These are phyloP conservation scores for Hedya salicella DNA, from an alignment of 2,888 invertebrate genomes.

Conservation along the genomic window DNA sequence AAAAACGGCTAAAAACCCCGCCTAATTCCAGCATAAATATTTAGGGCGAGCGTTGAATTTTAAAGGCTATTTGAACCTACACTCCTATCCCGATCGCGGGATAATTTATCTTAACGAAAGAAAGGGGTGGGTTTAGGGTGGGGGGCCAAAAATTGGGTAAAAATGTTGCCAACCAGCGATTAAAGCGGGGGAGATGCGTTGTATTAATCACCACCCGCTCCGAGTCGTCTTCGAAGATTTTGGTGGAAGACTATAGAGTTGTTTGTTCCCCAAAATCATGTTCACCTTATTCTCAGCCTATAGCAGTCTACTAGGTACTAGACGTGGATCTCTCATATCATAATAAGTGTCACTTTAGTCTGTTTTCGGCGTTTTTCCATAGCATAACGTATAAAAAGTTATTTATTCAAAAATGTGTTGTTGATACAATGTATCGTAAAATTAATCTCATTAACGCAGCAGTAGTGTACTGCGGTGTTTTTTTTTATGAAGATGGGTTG, in stretches of 20 bases:
- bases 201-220: slow-evolving; percentile 84
- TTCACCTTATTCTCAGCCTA: neutral
- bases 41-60: slow-evolving; percentile 80
- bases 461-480: too few species aligned
- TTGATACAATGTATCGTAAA: too few species aligned
- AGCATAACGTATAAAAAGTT: too few species aligned
- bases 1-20: slow-evolving; percentile 12
- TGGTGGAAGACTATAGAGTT: slow-evolving; percentile 65
- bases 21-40: slow-evolving; percentile 75
- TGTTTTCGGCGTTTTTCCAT: too few species aligned
- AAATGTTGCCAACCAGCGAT: slow-evolving; percentile 85
- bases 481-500: too few species aligned
- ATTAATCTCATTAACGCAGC: too few species aligned
- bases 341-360: too few species aligned
- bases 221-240: slow-evolving; percentile 78
- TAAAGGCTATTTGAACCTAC: slow-evolving; percentile 85
- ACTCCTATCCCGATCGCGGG: slow-evolving; percentile 84
- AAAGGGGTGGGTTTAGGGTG: slow-evolving; percentile 77
- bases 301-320: neutral
- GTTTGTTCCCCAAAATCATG: slow-evolving; percentile 47
- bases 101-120: slow-evolving; percentile 86
- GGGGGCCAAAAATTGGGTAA: slow-evolving; percentile 83
- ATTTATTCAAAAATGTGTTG: too few species aligned
- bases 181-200: slow-evolving; percentile 85
- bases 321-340: too few species aligned